Conservation (phyloP, 2,113 vertebrate genomes). For the Phalacrocorax pelagicus region DNA sequence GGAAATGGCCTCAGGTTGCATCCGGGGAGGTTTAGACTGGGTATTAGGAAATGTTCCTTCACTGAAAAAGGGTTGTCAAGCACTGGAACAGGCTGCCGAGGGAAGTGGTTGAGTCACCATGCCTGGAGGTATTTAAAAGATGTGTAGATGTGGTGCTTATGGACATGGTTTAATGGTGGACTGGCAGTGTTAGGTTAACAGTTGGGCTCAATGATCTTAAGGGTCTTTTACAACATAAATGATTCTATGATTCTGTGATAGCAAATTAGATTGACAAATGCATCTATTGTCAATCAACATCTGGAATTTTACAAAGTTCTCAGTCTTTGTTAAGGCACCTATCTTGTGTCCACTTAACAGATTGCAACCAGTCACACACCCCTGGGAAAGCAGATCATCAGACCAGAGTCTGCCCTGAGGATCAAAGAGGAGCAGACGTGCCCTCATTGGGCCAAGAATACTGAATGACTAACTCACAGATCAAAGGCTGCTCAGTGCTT, state of each 20-base stretch:
- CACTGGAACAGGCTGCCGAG: neutral
- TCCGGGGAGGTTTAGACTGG: neutral
- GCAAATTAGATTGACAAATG: neutral
- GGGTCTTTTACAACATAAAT: neutral
- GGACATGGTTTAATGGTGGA: neutral
- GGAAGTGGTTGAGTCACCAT: neutral
- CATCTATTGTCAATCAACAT: neutral
- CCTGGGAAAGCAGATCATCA: neutral
- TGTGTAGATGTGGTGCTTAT: neutral
- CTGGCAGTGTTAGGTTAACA: neutral
- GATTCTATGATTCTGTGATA: neutral
- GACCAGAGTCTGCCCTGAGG: neutral
- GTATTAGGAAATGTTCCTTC: neutral
- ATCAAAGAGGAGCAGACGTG: slow-evolving; percentile 27
- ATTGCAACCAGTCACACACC: neutral
- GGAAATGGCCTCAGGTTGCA: neutral
- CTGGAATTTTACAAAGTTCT: neutral
- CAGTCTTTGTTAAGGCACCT: neutral
- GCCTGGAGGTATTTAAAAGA: neutral
- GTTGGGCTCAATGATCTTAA: neutral
- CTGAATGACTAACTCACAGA: neutral
- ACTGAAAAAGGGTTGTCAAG: neutral
- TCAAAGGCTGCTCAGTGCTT: slow-evolving; percentile 37
- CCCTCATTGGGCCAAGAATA: neutral
- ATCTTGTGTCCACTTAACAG: neutral